Conservation (phyloP, 2,113 vertebrate species). For the Podilymbus podiceps region DNA sequence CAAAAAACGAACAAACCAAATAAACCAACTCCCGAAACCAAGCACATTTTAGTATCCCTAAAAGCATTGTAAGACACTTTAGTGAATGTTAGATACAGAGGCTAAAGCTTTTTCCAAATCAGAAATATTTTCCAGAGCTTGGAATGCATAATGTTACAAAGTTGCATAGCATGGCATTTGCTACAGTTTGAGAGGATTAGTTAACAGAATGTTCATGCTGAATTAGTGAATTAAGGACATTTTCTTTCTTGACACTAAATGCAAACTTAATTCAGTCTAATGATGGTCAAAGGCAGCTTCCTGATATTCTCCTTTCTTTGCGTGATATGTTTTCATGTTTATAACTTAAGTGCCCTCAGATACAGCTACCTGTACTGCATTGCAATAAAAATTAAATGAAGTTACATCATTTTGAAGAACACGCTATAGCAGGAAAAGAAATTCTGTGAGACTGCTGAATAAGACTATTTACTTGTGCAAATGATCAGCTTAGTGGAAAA, state of each 20-base stretch:
- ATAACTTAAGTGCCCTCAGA: neutral
- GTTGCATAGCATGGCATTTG: neutral
- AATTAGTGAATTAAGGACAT: neutral
- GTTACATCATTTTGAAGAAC: neutral
- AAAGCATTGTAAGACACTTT: neutral
- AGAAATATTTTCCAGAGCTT: neutral
- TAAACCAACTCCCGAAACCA: accelerated
- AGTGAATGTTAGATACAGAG: neutral
- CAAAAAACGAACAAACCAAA: neutral
- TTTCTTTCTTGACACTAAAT: neutral
- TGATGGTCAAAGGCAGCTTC: neutral
- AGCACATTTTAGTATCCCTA: neutral
- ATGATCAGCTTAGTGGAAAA: neutral
- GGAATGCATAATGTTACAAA: neutral
- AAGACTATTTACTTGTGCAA: neutral
- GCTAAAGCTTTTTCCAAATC: neutral
- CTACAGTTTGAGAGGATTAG: constrained; percentile 7
- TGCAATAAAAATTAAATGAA: constrained; percentile 12
- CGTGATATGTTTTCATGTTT: neutral
- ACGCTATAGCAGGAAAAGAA: neutral
- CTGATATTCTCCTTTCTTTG: neutral
- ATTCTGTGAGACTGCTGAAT: neutral
- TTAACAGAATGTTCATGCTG: neutral
- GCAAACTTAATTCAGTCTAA: neutral
- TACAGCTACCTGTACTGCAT: neutral